Base-by-base conservation (phyloP, 2,888 invertebrate species). In the Drosophila imparisetae region DNA sequence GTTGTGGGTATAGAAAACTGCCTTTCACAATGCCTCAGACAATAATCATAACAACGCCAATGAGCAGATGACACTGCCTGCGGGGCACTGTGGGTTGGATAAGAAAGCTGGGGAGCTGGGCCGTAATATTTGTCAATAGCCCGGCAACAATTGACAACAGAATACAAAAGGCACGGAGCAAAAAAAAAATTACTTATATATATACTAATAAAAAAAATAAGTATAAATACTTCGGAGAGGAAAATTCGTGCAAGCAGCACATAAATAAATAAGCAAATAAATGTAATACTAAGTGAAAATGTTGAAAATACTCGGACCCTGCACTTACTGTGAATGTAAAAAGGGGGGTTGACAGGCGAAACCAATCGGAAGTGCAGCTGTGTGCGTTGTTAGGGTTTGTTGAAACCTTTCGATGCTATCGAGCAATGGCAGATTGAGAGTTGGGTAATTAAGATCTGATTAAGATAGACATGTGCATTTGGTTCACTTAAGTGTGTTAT, bases 1-100 rank as follows among this genome's bases (percentile, higher is more conserved):
- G 84, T 80, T 84, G 86, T 84, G 84, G 83, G 72, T 84, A 83
- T 88, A 70, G 89, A 84, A 80, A 88, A 74, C 70, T 61, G 67
- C 69, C 74, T 57, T 42, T 58, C 62, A 59, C 74, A 84, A 76
- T 77, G 82, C 71, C 85, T 70, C 77, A 83, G 84, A 83, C 86
- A 83, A 85, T 83, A 85, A 88, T 88, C 89, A 86, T 89, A 89
- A 89, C 79, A 84, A 72, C 72, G 77, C 48, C 82, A 78, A 65
- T 71, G 80, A 64, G 59, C 55, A 55, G 74, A 57, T 61, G 40
- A 68, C 53, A 49, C 45, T 62, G 71, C 63, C 72, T 34, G 62
- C 50, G 63, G 63, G 72, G 48, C 30, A 59, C 48, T 8, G 30
- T 15, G 58, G 24, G 21, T 45, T 32, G 21, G 21, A 13, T 18